phyloP scores from a whole-genome alignment of 2,888 invertebrate species.

The Polydrusus pterygomalis region DNA sequence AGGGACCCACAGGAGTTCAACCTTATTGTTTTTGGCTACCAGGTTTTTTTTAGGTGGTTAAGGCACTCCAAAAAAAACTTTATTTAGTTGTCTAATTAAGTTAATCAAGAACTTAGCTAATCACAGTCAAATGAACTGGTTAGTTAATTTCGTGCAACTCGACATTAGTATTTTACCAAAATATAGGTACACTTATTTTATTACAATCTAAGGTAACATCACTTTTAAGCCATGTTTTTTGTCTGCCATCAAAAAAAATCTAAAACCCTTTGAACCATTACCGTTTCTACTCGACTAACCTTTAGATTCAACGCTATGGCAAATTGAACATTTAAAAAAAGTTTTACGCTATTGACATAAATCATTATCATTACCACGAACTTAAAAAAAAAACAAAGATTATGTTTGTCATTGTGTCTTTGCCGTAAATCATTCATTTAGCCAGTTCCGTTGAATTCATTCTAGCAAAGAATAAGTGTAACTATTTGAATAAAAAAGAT shows the following conservation, averaged over 20 bases:
- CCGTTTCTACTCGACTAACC: slow-evolving; percentile 57
- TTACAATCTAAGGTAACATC: background rate
- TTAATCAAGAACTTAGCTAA: no score
- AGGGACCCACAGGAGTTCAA: no score
- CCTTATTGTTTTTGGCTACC: no score
- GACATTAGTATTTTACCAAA: no score
- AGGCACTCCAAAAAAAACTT: no score
- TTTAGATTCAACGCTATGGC: slow-evolving; percentile 59
- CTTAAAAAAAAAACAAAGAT: slow-evolving; percentile 46
- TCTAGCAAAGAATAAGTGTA: slow-evolving; percentile 23
- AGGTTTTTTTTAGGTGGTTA: no score
- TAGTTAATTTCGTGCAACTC: no score
- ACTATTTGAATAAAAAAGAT: background rate
- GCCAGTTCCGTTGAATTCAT: slow-evolving; percentile 24
- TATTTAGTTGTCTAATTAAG: no score
- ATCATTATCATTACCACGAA: slow-evolving; percentile 60
- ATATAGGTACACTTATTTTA: background rate
- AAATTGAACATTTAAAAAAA: slow-evolving; percentile 59
- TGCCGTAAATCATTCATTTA: slow-evolving; percentile 36
- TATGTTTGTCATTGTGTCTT: slow-evolving; percentile 43
- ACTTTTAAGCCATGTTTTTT: background rate
- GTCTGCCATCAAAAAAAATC: slow-evolving; percentile 21
- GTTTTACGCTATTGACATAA: slow-evolving; percentile 64
- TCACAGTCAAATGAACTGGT: no score
- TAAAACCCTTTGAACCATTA: slow-evolving; percentile 58